Conservation (phyloP, 2,888 invertebrate genomes). For the Pediacus dermestoides region DNA sequence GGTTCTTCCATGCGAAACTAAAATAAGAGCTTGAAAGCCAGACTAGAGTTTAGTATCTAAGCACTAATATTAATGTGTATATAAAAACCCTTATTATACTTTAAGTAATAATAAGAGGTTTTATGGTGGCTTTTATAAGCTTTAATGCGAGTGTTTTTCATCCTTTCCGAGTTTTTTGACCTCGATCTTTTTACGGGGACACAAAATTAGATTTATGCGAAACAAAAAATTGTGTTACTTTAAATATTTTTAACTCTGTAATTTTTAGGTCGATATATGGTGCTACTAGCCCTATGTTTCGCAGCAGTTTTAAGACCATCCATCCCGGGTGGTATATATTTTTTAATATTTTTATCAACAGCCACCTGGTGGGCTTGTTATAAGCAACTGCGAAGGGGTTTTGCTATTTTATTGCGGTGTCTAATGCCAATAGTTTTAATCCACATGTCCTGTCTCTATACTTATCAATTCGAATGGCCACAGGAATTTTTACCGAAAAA, state of each 20-base stretch:
- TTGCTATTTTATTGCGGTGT: conserved; percentile 68
- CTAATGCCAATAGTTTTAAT: conserved; percentile 70
- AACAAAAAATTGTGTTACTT: background rate
- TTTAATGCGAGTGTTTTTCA: too few species aligned
- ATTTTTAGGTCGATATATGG: conserved; percentile 63
- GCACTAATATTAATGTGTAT: too few species aligned
- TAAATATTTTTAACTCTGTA: conserved; percentile 19
- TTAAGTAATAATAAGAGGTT: too few species aligned
- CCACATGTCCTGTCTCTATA: conserved; percentile 70
- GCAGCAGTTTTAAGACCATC: conserved; percentile 80
- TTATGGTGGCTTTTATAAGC: too few species aligned
- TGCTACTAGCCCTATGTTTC: conserved; percentile 64
- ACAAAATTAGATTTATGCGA: too few species aligned
- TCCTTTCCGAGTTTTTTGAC: too few species aligned
- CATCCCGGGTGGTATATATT: conserved; percentile 79
- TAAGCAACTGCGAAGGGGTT: conserved; percentile 70
- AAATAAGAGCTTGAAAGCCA: too few species aligned
- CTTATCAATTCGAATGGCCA: conserved; percentile 82
- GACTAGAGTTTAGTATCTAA: too few species aligned
- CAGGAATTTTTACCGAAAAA: conserved; percentile 68
- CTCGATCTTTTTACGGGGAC: too few species aligned
- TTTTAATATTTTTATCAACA: conserved; percentile 76
- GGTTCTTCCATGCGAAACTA: too few species aligned
- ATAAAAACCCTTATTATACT: too few species aligned
- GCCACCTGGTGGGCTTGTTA: conserved; percentile 87